These are phyloP conservation scores for Caenorhabditis virilis DNA, from an alignment of 2,888 invertebrate species.

Conservation along the genomic window DNA sequence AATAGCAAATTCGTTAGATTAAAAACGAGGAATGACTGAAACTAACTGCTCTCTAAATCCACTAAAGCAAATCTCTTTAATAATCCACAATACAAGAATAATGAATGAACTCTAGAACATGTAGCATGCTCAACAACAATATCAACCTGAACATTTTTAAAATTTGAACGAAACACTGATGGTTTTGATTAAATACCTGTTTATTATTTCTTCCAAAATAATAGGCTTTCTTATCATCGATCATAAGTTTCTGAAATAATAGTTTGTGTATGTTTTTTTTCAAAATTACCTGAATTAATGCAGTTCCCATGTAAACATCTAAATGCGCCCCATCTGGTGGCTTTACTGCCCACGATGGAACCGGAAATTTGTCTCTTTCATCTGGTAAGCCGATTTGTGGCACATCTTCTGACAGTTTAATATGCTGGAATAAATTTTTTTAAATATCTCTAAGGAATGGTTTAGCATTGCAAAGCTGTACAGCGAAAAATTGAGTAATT, in stretches of 20 bases:
- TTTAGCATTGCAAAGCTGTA: no score
- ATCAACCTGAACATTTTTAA: no score
- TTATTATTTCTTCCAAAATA: constrained; percentile 95
- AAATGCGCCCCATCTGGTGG: constrained; percentile 95
- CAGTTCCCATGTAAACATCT: constrained; percentile 94
- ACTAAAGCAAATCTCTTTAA: constrained; percentile 91
- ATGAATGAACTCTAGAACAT: constrained; percentile 94
- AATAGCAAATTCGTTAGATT: no score
- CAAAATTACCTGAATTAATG: constrained; percentile 82
- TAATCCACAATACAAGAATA: constrained; percentile 94
- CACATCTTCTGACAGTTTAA: no score
- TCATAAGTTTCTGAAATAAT: constrained; percentile 84
- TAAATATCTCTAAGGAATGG: no score
- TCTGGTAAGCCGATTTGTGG: no score
- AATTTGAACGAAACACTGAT: no score
- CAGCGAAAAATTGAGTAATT: no score
- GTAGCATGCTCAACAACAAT: constrained; percentile 98
- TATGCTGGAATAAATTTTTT: no score
- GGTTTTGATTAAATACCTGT: no score
- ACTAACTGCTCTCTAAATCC: constrained; percentile 96
- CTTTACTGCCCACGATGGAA: constrained; percentile 83
- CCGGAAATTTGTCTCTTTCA: constrained; percentile 51
- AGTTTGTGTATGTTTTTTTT: background rate
- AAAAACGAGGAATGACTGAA: no score
- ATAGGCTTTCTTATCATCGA: constrained; percentile 98